Conservation (phyloP, 2,797 vertebrate genomes). For the Lepus townsendii region DNA sequence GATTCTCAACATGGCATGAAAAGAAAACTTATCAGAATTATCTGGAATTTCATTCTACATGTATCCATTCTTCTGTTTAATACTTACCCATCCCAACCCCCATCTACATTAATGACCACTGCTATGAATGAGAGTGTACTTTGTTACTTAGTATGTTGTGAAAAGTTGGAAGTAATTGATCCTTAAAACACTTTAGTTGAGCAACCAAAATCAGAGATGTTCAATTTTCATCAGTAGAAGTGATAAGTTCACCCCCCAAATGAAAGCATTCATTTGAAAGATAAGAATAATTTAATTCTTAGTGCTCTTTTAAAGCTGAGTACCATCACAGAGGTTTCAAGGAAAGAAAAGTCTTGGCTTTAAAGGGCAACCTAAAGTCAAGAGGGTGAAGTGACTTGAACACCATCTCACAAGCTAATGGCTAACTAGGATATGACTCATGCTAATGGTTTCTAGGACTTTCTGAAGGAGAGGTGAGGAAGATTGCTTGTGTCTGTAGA, state of each 20-base stretch:
- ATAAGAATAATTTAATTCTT: conserved; percentile 27
- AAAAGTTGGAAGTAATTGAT: not conserved
- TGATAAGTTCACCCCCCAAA: not conserved
- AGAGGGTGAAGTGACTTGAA: not conserved
- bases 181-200: not conserved
- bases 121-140: not conserved
- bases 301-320: not conserved
- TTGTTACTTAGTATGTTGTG: not conserved
- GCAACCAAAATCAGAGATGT: not conserved
- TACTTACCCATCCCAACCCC: not conserved
- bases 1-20: not conserved
- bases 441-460: not conserved
- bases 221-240: conserved; percentile 22
- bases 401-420: not conserved
- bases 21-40: not conserved
- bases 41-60: not conserved
- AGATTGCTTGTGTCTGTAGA: not conserved
- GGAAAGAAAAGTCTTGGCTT: conserved; percentile 38
- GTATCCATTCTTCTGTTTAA: not conserved
- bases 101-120: not conserved
- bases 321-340: not conserved
- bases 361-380: not conserved
- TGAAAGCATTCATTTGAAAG: conserved; percentile 4
- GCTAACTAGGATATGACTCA: not conserved
- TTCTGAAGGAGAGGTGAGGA: conserved; percentile 6